phyloP scores from a whole-genome alignment of 2,888 invertebrate genomes.

The Xanthia togata region DNA sequence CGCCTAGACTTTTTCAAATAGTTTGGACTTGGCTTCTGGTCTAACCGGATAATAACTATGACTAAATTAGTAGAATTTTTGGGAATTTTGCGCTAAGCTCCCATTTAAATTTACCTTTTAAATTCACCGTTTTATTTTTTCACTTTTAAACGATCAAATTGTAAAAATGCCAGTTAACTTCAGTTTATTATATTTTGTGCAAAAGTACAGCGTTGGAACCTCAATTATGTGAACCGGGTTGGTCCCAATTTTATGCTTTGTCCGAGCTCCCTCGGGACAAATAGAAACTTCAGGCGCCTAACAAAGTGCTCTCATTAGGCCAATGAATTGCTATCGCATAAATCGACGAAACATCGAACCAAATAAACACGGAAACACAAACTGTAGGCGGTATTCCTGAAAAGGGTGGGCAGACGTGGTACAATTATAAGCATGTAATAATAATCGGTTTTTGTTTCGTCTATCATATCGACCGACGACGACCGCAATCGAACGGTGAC shows the following conservation, averaged over 20 bases:
- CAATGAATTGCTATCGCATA: slow-evolving; percentile 42
- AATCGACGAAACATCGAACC: slow-evolving; percentile 20
- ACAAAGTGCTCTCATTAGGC: slow-evolving; percentile 56
- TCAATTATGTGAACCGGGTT: slow-evolving; percentile 45
- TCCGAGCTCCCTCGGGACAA: slow-evolving; percentile 37
- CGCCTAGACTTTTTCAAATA: neutral
- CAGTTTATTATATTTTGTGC: neutral
- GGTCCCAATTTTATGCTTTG: slow-evolving; percentile 36
- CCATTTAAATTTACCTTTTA: neutral
- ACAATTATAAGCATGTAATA: neutral
- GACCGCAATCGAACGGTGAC: no score
- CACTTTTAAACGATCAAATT: neutral
- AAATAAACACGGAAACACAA: slow-evolving; percentile 20
- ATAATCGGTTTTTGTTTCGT: no score
- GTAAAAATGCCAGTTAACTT: neutral
- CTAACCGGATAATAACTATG: neutral
- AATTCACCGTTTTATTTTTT: neutral
- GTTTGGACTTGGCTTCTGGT: neutral
- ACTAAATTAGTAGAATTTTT: neutral
- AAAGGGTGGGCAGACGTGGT: neutral
- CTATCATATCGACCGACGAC: no score
- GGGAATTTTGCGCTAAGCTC: neutral
- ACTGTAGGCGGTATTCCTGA: neutral
- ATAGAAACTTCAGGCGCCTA: slow-evolving; percentile 44
- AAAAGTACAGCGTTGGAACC: slow-evolving; percentile 35